Conservation (phyloP, 1,140 invertebrate species). For the Atta texana region DNA sequence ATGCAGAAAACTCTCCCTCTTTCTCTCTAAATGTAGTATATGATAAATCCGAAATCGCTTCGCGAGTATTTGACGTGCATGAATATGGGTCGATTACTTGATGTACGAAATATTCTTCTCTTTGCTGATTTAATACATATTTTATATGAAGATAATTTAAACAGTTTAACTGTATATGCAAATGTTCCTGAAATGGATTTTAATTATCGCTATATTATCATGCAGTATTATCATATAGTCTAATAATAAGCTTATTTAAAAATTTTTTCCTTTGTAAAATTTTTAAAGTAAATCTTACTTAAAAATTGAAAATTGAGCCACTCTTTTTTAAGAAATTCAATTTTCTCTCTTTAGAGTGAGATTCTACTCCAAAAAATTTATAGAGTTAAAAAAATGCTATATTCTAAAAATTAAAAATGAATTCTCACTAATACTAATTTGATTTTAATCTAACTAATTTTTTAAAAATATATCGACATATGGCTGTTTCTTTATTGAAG, state of each 20-base stretch:
- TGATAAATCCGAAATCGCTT: constrained; percentile 34
- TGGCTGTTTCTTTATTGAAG: neutral
- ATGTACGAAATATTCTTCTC: neutral
- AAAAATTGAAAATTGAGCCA: too few species aligned
- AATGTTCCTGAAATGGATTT: neutral
- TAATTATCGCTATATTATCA: neutral
- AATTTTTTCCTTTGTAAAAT: too few species aligned
- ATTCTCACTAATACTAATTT: neutral
- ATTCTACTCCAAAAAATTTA: too few species aligned
- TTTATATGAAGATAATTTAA: neutral
- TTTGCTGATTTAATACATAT: neutral
- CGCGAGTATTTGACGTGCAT: neutral
- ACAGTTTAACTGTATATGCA: neutral
- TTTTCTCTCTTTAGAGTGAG: too few species aligned
- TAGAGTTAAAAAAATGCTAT: too few species aligned
- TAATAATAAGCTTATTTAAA: neutral
- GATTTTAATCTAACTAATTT: neutral
- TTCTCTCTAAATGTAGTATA: neutral
- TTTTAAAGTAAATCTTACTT: too few species aligned
- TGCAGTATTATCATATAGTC: too few species aligned
- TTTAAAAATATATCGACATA: neutral
- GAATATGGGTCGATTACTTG: constrained; percentile 9
- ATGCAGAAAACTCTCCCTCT: neutral
- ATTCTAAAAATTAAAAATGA: neutral
- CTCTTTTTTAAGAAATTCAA: too few species aligned